Base-by-base conservation (phyloP, 2,888 invertebrate species). In the Clivina fossor region DNA sequence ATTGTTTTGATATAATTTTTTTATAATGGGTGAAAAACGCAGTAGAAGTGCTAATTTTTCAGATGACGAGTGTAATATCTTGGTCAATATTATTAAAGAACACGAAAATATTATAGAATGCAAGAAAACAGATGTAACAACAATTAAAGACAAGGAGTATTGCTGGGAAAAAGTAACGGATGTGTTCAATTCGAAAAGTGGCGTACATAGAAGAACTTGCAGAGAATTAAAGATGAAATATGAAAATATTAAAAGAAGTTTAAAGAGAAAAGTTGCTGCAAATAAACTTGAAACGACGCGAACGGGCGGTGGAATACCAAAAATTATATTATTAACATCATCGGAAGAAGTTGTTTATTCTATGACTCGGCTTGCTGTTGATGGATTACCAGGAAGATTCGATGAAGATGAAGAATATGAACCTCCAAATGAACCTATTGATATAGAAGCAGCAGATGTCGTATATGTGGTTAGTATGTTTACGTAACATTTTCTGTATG, bases 141-240 rank as follows among this genome's bases (percentile, higher is more conserved):
- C 15, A 11, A 35, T 18, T 35, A 35, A 35, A 35, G 13, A 35
- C 33, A 33, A 33, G 33, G 11, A 33, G 8, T 7, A 35, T 9
- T 35, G 4, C 11, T 35, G 35, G 15, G 18, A 35, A 35, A 35
- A 11, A 7, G 2, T 13, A 16, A 35, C 35, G 8, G 15, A 11
- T 35, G 4, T 35, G 35, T 35, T 35, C 8, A 35, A 35, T 35
- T 11, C 8, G 18, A 11, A 35, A 35, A 35, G 35, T 13, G 35
- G 35, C 13, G 35, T 35, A 35, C 35, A 11, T 35, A 35, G 35
- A 35, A 7, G 35, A 35, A 35, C 35, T 35, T 35, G 35, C 35
- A 35, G 18, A 18, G 35, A 35, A 7, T 3, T 35, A 11, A 35
- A 8, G 13, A 35, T 35, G 4, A 35, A 2, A 35, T 35, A 35